These are phyloP conservation scores for Poicephalus gulielmi DNA, from an alignment of 2,113 vertebrate genomes.

Conservation along the genomic window DNA sequence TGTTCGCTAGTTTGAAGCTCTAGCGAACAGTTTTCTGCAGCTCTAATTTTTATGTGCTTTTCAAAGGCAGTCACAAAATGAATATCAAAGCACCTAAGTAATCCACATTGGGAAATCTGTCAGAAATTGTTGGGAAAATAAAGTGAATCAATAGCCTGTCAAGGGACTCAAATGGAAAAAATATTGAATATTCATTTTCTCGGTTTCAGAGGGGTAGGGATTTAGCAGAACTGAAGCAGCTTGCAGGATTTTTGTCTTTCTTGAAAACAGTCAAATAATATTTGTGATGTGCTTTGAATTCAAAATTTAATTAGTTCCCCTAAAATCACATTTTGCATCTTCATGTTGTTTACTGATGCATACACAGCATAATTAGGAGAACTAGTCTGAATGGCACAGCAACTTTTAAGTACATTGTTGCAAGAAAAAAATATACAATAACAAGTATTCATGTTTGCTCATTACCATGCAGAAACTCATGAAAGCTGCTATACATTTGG, in stretches of 20 bases:
- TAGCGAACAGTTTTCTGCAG: background rate
- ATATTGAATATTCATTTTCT: constrained; percentile 83
- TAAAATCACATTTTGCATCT: constrained; percentile 65
- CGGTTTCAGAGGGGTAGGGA: constrained; percentile 74
- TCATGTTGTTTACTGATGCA: constrained; percentile 40
- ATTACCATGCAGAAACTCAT: background rate
- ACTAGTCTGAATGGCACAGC: constrained; percentile 29
- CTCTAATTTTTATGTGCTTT: constrained; percentile 59
- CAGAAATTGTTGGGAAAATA: constrained; percentile 85
- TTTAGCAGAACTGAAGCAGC: constrained; percentile 71
- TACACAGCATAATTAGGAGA: constrained; percentile 23
- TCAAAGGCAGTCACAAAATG: constrained; percentile 78
- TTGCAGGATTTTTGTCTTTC: constrained; percentile 70
- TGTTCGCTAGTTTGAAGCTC: constrained; percentile 15
- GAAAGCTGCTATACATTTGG: background rate
- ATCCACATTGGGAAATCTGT: constrained; percentile 79
- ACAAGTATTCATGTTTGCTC: background rate
- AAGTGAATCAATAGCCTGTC: constrained; percentile 82
- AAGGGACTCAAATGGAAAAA: constrained; percentile 74
- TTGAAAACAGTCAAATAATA: constrained; percentile 70
- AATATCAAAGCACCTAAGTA: constrained; percentile 81
- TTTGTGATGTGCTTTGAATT: constrained; percentile 63
- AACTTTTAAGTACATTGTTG: constrained; percentile 5
- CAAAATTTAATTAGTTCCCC: constrained; percentile 69
- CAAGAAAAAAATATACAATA: background rate